A percentile compares a stretch with the other conserved stretches of the same genome.
Evolutionary conservation across 2,113 vertebrate genomes (phyloP).

Genomic region (Nesogale talazaci): DNA sequence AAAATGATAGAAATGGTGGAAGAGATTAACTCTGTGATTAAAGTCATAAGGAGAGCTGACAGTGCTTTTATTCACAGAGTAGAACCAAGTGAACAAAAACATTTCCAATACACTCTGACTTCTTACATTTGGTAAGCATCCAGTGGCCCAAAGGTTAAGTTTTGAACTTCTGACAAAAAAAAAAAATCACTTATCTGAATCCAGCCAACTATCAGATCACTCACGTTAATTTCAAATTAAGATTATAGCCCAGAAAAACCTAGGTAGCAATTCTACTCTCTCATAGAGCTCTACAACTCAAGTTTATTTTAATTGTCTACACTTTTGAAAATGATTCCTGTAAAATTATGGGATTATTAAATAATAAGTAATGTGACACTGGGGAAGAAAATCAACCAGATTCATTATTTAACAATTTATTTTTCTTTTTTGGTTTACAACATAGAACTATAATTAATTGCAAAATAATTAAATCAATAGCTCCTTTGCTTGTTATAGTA

Average conservation of each 20-base stretch:
- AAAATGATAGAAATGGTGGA: background rate
- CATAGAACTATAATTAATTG: constrained; percentile 42
- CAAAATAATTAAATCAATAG: constrained; percentile 37
- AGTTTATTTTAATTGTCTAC: background rate
- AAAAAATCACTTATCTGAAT: no score
- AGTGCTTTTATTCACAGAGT: background rate
- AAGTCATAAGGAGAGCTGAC: background rate
- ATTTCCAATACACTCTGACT: background rate
- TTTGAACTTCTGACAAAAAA: no score
- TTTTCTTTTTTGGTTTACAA: background rate
- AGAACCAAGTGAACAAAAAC: no score
- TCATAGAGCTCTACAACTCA: background rate
- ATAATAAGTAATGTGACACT: background rate
- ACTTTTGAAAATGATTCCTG: constrained; percentile 3
- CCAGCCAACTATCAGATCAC: no score
- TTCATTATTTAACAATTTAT: background rate
- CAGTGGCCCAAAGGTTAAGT: no score
- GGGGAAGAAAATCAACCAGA: constrained; percentile 11
- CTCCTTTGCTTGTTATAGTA: constrained; percentile 22
- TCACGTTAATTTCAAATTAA: background rate
- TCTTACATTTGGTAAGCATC: no score
- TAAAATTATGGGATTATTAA: constrained; percentile 9
- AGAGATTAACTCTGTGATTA: background rate
- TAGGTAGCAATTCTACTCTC: background rate
- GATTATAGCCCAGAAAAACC: background rate